These are phyloP conservation scores for Channa striata DNA, from an alignment of 2,797 vertebrate species.

Conservation along the genomic window DNA sequence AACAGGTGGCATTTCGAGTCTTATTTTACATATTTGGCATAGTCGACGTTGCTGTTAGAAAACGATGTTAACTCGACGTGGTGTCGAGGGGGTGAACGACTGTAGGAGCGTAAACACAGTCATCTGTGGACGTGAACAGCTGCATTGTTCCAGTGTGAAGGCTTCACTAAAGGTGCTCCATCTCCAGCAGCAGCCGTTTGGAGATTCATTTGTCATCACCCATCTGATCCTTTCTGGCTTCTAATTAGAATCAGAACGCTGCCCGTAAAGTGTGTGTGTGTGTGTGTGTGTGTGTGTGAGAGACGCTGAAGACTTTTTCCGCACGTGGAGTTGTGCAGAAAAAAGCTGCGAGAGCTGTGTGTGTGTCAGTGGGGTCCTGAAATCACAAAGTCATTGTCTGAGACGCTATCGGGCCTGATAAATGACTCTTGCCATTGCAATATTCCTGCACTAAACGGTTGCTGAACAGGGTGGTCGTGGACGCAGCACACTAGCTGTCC, in stretches of 20 bases:
- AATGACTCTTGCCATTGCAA: slow-evolving; percentile 61
- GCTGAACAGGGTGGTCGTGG: slow-evolving; percentile 52
- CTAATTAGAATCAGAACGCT: slow-evolving; percentile 68
- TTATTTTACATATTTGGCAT: not conserved
- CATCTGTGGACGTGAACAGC: slow-evolving; percentile 38
- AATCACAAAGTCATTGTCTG: slow-evolving; percentile 55
- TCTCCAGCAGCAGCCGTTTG: slow-evolving; percentile 40
- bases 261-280: slow-evolving; percentile 1
- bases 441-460: slow-evolving; percentile 58
- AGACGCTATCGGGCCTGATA: slow-evolving; percentile 58
- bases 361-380: slow-evolving; percentile 45
- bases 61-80: not conserved
- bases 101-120: not conserved
- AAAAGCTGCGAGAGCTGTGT: slow-evolving; percentile 39
- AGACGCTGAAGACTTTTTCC: slow-evolving; percentile 14
- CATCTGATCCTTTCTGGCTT: slow-evolving; percentile 55
- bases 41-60: not conserved
- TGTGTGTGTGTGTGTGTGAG: too few species aligned
- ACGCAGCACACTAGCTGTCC: slow-evolving; percentile 47
- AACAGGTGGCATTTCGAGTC: not conserved
- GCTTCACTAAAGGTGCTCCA: slow-evolving; percentile 44
- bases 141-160: slow-evolving; percentile 12
- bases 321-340: slow-evolving; percentile 41
- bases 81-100: slow-evolving; percentile 2
- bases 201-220: slow-evolving; percentile 69